These are phyloP conservation scores for Ornithoptera alexandrae DNA, from an alignment of 2,888 invertebrate species.

Conservation along the genomic window DNA sequence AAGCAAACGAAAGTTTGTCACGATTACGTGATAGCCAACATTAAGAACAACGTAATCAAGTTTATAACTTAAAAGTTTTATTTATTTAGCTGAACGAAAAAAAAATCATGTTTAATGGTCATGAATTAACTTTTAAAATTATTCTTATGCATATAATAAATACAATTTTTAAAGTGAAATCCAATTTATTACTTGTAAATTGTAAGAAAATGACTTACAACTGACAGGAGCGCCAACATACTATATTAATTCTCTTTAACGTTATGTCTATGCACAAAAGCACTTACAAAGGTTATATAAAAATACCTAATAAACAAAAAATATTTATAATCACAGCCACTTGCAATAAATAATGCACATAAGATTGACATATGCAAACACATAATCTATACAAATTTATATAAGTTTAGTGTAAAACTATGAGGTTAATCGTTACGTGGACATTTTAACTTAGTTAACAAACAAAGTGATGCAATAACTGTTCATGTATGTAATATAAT, in stretches of 20 bases:
- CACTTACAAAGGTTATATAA: not conserved
- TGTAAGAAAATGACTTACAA: slow-evolving; percentile 6
- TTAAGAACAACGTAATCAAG: slow-evolving; percentile 28
- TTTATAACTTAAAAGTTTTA: slow-evolving; percentile 7
- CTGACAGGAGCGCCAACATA: slow-evolving; percentile 28
- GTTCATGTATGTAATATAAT: too few species aligned
- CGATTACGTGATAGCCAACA: slow-evolving; percentile 56
- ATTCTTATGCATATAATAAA: not conserved
- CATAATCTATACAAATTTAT: too few species aligned
- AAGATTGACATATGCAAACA: too few species aligned
- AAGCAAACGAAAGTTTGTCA: slow-evolving; percentile 68
- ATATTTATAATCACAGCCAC: too few species aligned
- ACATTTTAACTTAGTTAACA: too few species aligned
- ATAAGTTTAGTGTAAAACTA: too few species aligned
- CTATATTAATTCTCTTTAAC: slow-evolving; percentile 11
- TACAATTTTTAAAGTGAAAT: not conserved
- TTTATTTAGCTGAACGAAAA: not conserved
- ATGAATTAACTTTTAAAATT: not conserved
- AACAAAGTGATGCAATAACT: too few species aligned
- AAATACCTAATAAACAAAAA: not conserved
- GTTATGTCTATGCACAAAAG: slow-evolving; percentile 13
- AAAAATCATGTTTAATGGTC: not conserved
- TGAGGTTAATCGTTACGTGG: too few species aligned
- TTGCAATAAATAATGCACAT: too few species aligned
- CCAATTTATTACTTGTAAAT: slow-evolving; percentile 3